Evolutionary conservation across 2,888 invertebrate genomes (phyloP).

Genomic region (Folsomia manolachei): DNA sequence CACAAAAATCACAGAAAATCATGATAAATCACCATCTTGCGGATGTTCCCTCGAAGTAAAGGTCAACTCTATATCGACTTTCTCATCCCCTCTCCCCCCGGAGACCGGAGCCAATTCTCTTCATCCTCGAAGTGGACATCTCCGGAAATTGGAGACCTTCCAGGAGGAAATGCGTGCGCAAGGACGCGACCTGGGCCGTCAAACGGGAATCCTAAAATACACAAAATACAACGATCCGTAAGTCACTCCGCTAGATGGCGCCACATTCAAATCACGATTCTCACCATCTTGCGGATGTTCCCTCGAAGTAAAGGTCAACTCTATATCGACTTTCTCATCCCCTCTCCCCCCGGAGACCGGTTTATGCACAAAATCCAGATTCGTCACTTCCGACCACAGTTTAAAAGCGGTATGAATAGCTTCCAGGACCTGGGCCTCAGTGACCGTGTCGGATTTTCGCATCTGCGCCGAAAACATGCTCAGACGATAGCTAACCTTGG

Average conservation of each 20-base stretch:
- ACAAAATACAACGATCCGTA: too few relatives aligned
- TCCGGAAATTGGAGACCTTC: slow-evolving; percentile 49
- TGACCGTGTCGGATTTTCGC: slow-evolving; percentile 28
- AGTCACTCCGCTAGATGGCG: too few relatives aligned
- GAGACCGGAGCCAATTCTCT: slow-evolving; percentile 43
- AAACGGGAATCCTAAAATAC: slow-evolving; percentile 53
- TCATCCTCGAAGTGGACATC: slow-evolving; percentile 58
- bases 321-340: slow-evolving; percentile 53
- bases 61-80: slow-evolving; percentile 52
- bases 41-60: slow-evolving; percentile 52
- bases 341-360: too few relatives aligned
- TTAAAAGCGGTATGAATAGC: slow-evolving; percentile 38
- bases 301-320: slow-evolving; percentile 52
- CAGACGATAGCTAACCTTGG: slow-evolving; percentile 38
- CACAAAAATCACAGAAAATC: too few relatives aligned
- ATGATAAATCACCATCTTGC: too few relatives aligned
- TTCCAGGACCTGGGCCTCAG: slow-evolving; percentile 19
- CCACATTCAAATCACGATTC: too few relatives aligned
- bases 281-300: slow-evolving; percentile 53
- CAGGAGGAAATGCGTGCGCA: slow-evolving; percentile 54
- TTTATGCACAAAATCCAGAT: slow-evolving; percentile 37
- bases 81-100: too few relatives aligned
- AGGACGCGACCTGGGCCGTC: slow-evolving; percentile 53
- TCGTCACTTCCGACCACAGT: slow-evolving; percentile 37
- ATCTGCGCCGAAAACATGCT: slow-evolving; percentile 33